A percentile compares a stretch with the other conserved stretches of the same genome.
phyloP scores from a whole-genome alignment of 2,888 invertebrate species.

The Brenthis hecate region DNA sequence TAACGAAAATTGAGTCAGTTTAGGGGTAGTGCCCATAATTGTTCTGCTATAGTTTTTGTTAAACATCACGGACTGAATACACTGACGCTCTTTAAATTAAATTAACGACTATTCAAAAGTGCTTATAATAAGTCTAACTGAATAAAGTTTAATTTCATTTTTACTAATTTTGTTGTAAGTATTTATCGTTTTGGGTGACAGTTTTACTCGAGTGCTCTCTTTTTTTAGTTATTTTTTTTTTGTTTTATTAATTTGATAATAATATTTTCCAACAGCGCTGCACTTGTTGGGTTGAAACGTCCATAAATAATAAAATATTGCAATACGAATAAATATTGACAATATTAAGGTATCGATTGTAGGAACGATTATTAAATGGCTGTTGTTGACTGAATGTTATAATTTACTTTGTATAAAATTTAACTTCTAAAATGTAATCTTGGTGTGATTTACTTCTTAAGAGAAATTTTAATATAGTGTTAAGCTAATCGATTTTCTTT shows the following conservation, averaged over 20 bases:
- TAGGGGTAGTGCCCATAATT: too few relatives aligned
- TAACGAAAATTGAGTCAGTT: too few relatives aligned
- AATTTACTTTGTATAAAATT: constrained; percentile 6
- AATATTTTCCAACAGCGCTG: constrained; percentile 24
- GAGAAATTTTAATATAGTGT: constrained; percentile 3
- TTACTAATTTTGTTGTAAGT: too few relatives aligned
- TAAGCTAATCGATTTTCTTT: constrained; percentile 28
- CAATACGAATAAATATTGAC: neutral
- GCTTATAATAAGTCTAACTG: too few relatives aligned
- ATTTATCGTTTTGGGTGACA: neutral
- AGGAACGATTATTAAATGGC: neutral
- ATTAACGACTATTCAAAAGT: too few relatives aligned
- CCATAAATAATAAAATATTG: constrained; percentile 32
- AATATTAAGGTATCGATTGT: neutral
- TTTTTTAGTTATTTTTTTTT: constrained; percentile 28
- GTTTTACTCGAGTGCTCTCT: constrained; percentile 28
- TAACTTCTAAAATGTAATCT: constrained; percentile 8
- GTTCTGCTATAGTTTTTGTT: too few relatives aligned
- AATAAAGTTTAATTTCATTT: too few relatives aligned
- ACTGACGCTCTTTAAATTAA: too few relatives aligned
- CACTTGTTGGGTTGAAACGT: constrained; percentile 49
- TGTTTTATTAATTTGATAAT: constrained; percentile 18
- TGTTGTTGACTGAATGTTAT: neutral
- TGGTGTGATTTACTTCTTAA: constrained; percentile 9
- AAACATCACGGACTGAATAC: too few relatives aligned